These are phyloP conservation scores for Bombylius major DNA, from an alignment of 2,888 invertebrate genomes.

Conservation along the genomic window DNA sequence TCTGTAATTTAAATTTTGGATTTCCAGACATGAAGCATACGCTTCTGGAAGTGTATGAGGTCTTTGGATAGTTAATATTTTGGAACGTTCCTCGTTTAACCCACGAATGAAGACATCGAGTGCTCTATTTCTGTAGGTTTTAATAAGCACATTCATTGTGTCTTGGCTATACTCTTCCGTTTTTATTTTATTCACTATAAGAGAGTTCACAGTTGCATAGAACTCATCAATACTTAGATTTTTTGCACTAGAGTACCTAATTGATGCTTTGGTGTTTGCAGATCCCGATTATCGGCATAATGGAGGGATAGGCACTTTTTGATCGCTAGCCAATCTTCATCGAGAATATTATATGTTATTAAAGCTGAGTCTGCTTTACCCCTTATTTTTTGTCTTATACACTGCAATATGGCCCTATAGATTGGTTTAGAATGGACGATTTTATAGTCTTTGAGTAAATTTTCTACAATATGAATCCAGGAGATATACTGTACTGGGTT, in stretches of 20 bases:
- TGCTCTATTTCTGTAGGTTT: slow-evolving; percentile 3
- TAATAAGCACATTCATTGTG: neutral
- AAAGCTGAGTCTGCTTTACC: neutral
- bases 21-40: slow-evolving; percentile 7
- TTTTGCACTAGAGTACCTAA: neutral
- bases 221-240: slow-evolving; percentile 3
- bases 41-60: slow-evolving; percentile 8
- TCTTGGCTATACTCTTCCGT: slow-evolving; percentile 1
- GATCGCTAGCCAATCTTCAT: neutral
- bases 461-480: slow-evolving; percentile 1
- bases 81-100: slow-evolving; percentile 8
- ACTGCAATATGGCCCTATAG: neutral
- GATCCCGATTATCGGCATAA: neutral
- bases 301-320: slow-evolving; percentile 1
- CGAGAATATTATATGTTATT: neutral
- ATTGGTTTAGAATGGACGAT: neutral
- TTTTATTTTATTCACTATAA: slow-evolving; percentile 5
- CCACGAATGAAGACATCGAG: slow-evolving; percentile 8
- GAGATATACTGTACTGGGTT: neutral
- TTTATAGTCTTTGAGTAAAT: neutral
- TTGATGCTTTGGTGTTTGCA: neutral
- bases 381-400: neutral
- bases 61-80: slow-evolving; percentile 9
- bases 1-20: slow-evolving; percentile 2
- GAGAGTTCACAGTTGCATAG: slow-evolving; percentile 2